phyloP scores from a whole-genome alignment of 2,888 invertebrate species.

The Acholoe squamosa region DNA sequence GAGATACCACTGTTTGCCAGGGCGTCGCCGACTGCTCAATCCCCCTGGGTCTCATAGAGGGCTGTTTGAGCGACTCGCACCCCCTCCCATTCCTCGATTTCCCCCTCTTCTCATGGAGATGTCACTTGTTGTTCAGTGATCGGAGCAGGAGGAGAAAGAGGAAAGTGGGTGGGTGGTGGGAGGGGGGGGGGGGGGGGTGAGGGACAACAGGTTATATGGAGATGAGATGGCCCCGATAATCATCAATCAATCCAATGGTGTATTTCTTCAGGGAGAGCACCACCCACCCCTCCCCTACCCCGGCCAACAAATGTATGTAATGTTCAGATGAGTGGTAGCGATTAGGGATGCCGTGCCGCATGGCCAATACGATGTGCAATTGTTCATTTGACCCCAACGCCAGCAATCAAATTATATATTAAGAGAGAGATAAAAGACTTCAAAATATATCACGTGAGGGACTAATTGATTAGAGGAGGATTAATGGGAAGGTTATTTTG shows the following conservation, averaged over 20 bases:
- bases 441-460: not conserved
- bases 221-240: slow-evolving; percentile 1
- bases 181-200: not conserved
- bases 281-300: not conserved
- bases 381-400: not conserved
- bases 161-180: too few relatives aligned
- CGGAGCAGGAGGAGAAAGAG: not conserved
- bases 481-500: not conserved
- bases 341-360: not conserved
- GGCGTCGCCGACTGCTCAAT: not conserved
- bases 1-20: slow-evolving; percentile 33
- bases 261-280: not conserved
- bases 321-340: slow-evolving; percentile 9
- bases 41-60: not conserved
- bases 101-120: not conserved
- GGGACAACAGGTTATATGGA: slow-evolving; percentile 19
- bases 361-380: not conserved
- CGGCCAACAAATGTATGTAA: not conserved
- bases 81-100: not conserved
- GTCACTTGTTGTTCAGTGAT: not conserved
- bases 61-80: slow-evolving; percentile 2
- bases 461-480: slow-evolving; percentile 16
- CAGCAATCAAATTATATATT: not conserved
- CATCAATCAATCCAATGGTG: slow-evolving; percentile 19
- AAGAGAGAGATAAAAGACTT: not conserved